A percentile compares a stretch with the other conserved stretches of the same genome.
These are phyloP conservation scores for Aphidius gifuensis DNA, from an alignment of 1,140 invertebrate species.

Conservation along the genomic window DNA sequence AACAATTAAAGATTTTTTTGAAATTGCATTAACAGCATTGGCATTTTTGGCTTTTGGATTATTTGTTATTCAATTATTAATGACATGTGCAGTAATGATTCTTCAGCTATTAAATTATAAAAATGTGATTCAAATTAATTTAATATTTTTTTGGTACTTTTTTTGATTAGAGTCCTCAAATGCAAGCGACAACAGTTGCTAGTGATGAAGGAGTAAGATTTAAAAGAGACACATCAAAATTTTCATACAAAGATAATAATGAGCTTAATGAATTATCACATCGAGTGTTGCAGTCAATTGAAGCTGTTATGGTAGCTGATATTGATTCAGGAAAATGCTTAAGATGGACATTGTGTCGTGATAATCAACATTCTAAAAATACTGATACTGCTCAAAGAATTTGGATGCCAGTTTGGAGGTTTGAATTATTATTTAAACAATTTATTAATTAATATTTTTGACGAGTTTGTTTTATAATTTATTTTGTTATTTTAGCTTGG, in stretches of 20 bases:
- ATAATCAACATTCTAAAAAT: slow-evolving; percentile 60
- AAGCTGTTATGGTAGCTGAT: slow-evolving; percentile 54
- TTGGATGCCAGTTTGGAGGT: slow-evolving; percentile 72
- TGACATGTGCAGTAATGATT: slow-evolving; percentile 51
- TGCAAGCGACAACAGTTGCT: slow-evolving; percentile 26
- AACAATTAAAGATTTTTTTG: slow-evolving; percentile 68
- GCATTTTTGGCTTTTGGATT: slow-evolving; percentile 76
- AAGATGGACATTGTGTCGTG: slow-evolving; percentile 61
- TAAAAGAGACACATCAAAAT: slow-evolving; percentile 31
- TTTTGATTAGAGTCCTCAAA: slow-evolving; percentile 12
- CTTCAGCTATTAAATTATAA: no score
- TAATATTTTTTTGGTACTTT: no score
- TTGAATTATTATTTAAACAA: slow-evolving; percentile 32
- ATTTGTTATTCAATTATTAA: slow-evolving; percentile 71
- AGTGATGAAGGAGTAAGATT: slow-evolving; percentile 30
- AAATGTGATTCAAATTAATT: no score
- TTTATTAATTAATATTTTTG: neutral
- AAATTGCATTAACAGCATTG: slow-evolving; percentile 72
- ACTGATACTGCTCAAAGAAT: slow-evolving; percentile 56
- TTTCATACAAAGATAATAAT: slow-evolving; percentile 33
- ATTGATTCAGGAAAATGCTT: slow-evolving; percentile 57
- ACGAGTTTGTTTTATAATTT: slow-evolving; percentile 5
- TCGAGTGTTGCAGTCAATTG: slow-evolving; percentile 55
- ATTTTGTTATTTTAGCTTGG: slow-evolving; percentile 44
- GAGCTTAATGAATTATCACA: slow-evolving; percentile 59